Evolutionary conservation across 1,140 invertebrate species (phyloP).

Genomic region (Hydropsyche tenuis): DNA sequence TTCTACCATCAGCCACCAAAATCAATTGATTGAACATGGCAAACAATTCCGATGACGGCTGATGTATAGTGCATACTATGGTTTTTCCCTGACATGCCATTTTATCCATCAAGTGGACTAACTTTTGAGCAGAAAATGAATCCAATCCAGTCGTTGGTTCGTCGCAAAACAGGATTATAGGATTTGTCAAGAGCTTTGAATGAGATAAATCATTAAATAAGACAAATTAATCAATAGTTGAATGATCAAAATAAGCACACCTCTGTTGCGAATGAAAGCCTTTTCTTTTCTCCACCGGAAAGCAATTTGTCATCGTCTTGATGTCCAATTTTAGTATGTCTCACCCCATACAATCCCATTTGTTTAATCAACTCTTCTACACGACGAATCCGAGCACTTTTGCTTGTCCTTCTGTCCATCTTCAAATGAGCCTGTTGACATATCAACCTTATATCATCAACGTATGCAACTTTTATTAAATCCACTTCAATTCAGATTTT

Average conservation of each 20-base stretch:
- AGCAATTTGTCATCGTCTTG: constrained; percentile 78
- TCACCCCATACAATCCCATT: constrained; percentile 75
- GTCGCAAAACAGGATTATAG: constrained; percentile 92
- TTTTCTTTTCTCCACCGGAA: constrained; percentile 93
- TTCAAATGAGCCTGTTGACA: constrained; percentile 84
- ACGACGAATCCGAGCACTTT: constrained; percentile 66
- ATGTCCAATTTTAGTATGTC: constrained; percentile 73
- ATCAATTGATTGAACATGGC: constrained; percentile 87
- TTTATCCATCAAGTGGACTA: constrained; percentile 77
- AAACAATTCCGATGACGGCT: constrained; percentile 93
- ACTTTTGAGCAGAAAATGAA: constrained; percentile 87
- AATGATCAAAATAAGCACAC: constrained; percentile 58
- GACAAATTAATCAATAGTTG: neutral
- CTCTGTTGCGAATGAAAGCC: constrained; percentile 92
- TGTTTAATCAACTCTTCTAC: constrained; percentile 75
- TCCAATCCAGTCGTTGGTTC: constrained; percentile 95
- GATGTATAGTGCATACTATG: constrained; percentile 95
- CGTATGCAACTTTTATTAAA: no score
- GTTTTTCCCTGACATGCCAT: constrained; percentile 77
- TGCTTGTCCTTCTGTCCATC: constrained; percentile 71
- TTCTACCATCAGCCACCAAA: constrained; percentile 86
- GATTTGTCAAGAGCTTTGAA: constrained; percentile 93
- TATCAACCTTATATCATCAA: no score
- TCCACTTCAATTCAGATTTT: no score
- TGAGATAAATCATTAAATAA: constrained; percentile 50